Conservation (phyloP, 2,113 vertebrate genomes). For the Sterrhoptilus dennistouni region DNA sequence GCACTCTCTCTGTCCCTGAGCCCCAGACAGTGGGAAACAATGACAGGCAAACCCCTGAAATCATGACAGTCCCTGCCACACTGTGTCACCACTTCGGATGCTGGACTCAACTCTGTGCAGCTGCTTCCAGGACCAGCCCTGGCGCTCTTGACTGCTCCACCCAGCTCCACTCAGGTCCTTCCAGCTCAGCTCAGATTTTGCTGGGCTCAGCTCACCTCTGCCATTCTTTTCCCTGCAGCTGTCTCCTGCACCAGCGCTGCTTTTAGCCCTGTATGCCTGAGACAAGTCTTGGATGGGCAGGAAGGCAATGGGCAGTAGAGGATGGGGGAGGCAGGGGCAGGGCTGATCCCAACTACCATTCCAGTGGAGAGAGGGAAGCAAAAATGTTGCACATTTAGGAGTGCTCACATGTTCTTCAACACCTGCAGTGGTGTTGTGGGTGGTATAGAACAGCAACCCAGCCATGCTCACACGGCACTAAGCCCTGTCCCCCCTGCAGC, state of each 20-base stretch:
- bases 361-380: neutral
- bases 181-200: neutral
- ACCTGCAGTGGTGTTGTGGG: neutral
- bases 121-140: neutral
- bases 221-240: neutral
- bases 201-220: fast-evolving
- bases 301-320: neutral
- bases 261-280: fast-evolving
- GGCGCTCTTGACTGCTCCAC: neutral
- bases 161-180: neutral
- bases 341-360: neutral
- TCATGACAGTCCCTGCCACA: neutral
- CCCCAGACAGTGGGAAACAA: fast-evolving
- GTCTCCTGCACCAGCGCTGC: fast-evolving
- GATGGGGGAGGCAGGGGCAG: fast-evolving
- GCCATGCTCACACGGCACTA: neutral
- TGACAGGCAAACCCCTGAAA: neutral
- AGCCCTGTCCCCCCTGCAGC: neutral
- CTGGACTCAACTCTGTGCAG: neutral
- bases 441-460: neutral
- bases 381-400: fast-evolving
- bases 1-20: neutral
- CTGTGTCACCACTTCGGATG: fast-evolving
- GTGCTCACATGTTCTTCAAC: neutral
- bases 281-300: fast-evolving